phyloP scores from a whole-genome alignment of 2,113 vertebrate genomes.

The Antechinus flavipes region DNA sequence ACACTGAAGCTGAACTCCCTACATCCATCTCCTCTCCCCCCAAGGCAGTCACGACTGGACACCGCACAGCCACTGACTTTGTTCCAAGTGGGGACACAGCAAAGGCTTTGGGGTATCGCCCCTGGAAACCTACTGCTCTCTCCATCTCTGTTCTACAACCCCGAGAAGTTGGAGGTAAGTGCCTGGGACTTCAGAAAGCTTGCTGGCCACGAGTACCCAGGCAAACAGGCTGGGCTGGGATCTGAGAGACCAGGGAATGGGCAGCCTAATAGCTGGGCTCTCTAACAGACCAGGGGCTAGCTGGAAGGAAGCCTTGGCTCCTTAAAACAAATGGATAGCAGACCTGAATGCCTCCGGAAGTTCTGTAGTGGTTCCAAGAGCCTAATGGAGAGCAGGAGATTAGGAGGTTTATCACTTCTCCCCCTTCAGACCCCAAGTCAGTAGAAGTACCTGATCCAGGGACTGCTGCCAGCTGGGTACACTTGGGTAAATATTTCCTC shows the following conservation, averaged over 20 bases:
- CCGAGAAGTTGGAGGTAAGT: background rate
- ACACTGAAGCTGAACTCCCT: background rate
- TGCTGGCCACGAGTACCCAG: background rate
- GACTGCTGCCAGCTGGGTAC: background rate
- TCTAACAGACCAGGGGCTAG: background rate
- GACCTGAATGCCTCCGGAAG: background rate
- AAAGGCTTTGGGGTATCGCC: background rate
- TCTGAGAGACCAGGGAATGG: background rate
- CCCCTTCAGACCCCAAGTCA: background rate
- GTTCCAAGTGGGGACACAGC: background rate
- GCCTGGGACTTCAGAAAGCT: background rate
- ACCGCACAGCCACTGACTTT: background rate
- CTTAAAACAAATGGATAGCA: background rate
- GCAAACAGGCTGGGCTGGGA: background rate
- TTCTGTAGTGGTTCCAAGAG: background rate
- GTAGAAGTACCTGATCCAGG: background rate
- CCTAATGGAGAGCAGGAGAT: background rate
- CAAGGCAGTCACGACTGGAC: background rate
- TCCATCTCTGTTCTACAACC: background rate
- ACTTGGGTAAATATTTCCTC: background rate
- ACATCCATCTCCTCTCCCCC: background rate
- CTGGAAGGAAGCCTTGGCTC: background rate
- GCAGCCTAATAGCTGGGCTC: background rate
- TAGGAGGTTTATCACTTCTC: background rate
- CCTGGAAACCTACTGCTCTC: background rate